Base-by-base conservation (phyloP, 2,113 vertebrate species). In the Cairina moschata region DNA sequence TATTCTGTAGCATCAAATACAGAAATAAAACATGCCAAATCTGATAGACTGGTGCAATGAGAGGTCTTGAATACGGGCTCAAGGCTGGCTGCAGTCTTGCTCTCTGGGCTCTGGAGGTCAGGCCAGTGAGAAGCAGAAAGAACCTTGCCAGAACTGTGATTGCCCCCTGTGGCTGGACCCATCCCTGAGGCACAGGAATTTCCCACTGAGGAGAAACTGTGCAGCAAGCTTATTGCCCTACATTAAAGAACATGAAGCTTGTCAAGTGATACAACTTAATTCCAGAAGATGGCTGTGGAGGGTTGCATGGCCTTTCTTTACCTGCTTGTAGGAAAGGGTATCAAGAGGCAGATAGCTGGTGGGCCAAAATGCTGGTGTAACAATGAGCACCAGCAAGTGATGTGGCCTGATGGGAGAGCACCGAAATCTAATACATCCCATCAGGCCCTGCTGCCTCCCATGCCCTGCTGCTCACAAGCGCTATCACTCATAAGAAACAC, bases 371-470 rank as follows among this genome's bases (percentile, higher is more conserved):
- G 23, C 16, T 48, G 21, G 11, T 32, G 44, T 6, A 34, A 65
- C 81, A 86, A 66, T 7, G 25, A 68, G 20, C 29, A 71, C 65
- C 36, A 95, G 32, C 9, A 66, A 23, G 11, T 10, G 46, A 2
- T 12, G 26, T n/a, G 52, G n/a, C 50, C 29, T 63, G 42, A 34
- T 1, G 2, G 67, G 46, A 77, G 52, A 71, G 60, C 34, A 48
- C 1, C 0, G 32, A 67, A 80, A 58, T 40, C 26, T 55, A 83
- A 90, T 11, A 40, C 7, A 89, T 38, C 7, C 17, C 72, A n/a
- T 3, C 0, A 4, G 65, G 13, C 4, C 20, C 17, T 0, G 2
- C 26, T 71, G 82, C 13, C 52, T 88, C 32, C 87, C 2, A 0
- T 36, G 50, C 31, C 40, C n/a, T 0, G 0, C 42, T 0, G 3